Base-by-base conservation (phyloP, 2,888 invertebrate genomes). In the Mythimna ferrago region DNA sequence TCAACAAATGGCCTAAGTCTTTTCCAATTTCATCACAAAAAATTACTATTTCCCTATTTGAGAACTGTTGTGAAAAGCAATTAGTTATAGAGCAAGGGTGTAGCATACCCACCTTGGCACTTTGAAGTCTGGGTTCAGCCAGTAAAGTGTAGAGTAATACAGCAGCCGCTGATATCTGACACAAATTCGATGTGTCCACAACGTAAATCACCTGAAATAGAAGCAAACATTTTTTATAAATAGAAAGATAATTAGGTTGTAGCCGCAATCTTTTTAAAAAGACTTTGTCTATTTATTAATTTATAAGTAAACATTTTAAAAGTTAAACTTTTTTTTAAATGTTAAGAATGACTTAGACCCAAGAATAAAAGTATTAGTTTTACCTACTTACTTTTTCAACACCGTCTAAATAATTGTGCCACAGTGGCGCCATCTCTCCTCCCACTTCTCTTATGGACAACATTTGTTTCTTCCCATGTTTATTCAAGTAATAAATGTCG, bases 141-240 rank as follows among this genome's bases (percentile, higher is more conserved):
- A 98, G 90, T 60, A 98, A 96, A 0, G 98, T 98, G 90, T 98
- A 98, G 0, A 98, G 94, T 56, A 98, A 95, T 0, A 98, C 98
- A 35, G 98, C 98, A 19, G 98, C 98, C 2, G 98, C 98, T 2
- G 98, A 98, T 88, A 98, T 98, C 94, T 98, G 98, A 87, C 98
- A 98, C 57, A 98, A 94, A 94, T 98, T 98, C 16, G 98, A 98
- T 0, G 98, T 97, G 89, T 98, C 98, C 26, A 98, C 98, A 1
- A 98, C 98, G 88, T 98, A 98, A 78, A 98, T 97, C 1, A 98
- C 96, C 96, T 96, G 88, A 51, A 84, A 84, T 26, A 38, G 51
- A 32, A 32, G 51, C 7, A 41, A 38, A 26, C 4, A 62, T 26
- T 19, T n/a, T 32, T 11, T 19, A 35, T 5, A 3, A 32, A 2